These are phyloP conservation scores for Orgyia antiqua DNA, from an alignment of 2,888 invertebrate genomes.

Conservation along the genomic window DNA sequence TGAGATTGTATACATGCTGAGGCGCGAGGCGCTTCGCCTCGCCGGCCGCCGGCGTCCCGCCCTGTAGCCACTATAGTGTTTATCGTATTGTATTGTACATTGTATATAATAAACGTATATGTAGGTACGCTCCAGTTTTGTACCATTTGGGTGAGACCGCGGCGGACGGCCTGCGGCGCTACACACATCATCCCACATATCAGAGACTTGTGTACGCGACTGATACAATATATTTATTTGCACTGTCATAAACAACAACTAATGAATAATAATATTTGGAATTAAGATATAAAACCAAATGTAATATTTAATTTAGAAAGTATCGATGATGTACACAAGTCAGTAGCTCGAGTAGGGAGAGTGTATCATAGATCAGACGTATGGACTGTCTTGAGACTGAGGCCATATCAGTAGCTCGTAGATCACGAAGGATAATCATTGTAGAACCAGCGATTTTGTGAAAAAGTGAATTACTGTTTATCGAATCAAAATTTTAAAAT, in stretches of 20 bases:
- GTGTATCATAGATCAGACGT: constrained; percentile 72
- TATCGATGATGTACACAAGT: constrained; percentile 59
- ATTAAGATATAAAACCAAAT: constrained; percentile 4
- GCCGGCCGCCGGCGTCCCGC: constrained; percentile 55
- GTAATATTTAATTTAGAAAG: constrained; percentile 12
- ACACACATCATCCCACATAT: constrained; percentile 76
- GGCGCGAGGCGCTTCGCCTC: constrained; percentile 50
- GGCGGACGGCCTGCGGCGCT: constrained; percentile 59
- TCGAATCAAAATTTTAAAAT: too few species aligned
- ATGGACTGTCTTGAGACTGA: constrained; percentile 76
- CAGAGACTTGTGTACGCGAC: constrained; percentile 65
- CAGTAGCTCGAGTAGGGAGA: constrained; percentile 72
- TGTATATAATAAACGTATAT: constrained; percentile 71
- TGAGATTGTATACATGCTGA: constrained; percentile 67
- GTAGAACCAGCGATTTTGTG: constrained; percentile 67
- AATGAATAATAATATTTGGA: constrained; percentile 8
- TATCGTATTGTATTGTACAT: constrained; percentile 71
- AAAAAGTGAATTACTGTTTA: constrained; percentile 21
- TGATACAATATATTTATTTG: constrained; percentile 30
- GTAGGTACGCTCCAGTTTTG: constrained; percentile 67
- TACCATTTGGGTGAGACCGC: constrained; percentile 53
- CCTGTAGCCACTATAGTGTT: constrained; percentile 60
- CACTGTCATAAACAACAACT: constrained; percentile 2
- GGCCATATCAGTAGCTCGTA: constrained; percentile 75
- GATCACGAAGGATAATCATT: constrained; percentile 59